Evolutionary conservation across 2,113 vertebrate species (phyloP).

Genomic region (Halichoeres trimaculatus): DNA sequence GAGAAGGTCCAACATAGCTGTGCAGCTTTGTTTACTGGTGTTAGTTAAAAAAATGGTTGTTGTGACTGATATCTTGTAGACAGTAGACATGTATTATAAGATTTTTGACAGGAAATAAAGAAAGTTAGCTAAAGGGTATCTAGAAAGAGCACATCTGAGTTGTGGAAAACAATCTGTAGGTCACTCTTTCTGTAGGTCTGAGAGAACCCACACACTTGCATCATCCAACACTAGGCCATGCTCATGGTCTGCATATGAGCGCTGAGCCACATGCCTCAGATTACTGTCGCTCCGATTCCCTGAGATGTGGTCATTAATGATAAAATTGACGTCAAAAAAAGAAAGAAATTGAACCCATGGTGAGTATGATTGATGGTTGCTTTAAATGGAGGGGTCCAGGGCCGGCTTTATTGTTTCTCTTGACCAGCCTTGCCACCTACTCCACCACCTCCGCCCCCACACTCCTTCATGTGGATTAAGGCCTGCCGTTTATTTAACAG

Average conservation of each 20-base stretch:
- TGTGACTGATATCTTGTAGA: neutral
- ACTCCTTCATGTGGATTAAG: constrained; percentile 85
- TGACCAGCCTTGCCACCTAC: constrained; percentile 64
- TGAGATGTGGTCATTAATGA: constrained; percentile 84
- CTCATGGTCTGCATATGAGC: constrained; percentile 38
- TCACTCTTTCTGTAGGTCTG: neutral
- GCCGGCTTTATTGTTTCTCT: constrained; percentile 84
- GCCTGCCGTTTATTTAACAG: constrained; percentile 88
- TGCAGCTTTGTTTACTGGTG: neutral
- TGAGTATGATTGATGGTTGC: constrained; percentile 87
- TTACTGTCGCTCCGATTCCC: constrained; percentile 61
- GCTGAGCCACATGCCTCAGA: constrained; percentile 68
- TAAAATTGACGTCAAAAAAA: constrained; percentile 77
- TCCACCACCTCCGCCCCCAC: constrained; percentile 50
- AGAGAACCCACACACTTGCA: constrained; percentile 7
- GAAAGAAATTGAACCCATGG: constrained; percentile 79
- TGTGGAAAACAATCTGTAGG: neutral
- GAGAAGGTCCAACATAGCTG: constrained; percentile 32
- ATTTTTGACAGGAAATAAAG: neutral
- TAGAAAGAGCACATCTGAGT: neutral
- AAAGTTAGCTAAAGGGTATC: neutral
- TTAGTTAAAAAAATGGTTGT: constrained; percentile 5
- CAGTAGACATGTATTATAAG: neutral
- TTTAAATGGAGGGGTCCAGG: constrained; percentile 85
- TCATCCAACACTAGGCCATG: constrained; percentile 59